These are phyloP conservation scores for Ischnus inquisitorius DNA, from an alignment of 2,888 invertebrate genomes.

Conservation along the genomic window DNA sequence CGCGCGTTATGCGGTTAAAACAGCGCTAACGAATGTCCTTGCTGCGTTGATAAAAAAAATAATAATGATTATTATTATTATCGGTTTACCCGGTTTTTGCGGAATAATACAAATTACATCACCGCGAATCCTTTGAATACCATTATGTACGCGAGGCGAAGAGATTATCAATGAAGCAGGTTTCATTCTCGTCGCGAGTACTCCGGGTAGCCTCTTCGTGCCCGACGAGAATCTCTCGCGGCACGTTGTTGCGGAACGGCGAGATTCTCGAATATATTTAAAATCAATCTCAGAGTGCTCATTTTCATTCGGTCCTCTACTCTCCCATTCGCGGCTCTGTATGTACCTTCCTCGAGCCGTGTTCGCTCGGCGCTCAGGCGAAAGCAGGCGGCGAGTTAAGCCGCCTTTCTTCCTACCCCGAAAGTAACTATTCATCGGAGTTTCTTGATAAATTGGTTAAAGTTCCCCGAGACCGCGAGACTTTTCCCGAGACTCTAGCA, in stretches of 20 bases:
- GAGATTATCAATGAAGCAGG: neutral
- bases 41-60: too few species aligned
- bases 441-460: constrained; percentile 64
- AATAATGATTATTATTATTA: too few species aligned
- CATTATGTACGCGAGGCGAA: neutral
- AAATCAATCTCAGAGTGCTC: constrained; percentile 50
- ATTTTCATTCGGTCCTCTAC: constrained; percentile 16
- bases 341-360: neutral
- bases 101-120: neutral
- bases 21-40: too few species aligned
- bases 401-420: neutral
- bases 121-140: neutral
- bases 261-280: constrained; percentile 36
- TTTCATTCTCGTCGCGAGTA: neutral
- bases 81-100: neutral
- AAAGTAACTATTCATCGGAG: constrained; percentile 65
- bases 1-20: too few species aligned
- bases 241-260: neutral
- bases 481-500: constrained; percentile 38
- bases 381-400: constrained; percentile 8
- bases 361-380: constrained; percentile 29
- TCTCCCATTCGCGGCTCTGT: constrained; percentile 5
- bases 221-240: neutral
- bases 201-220: neutral
- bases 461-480: constrained; percentile 43